Evolutionary conservation across 2,113 vertebrate species (phyloP).

Genomic region (Tragelaphus scriptus): DNA sequence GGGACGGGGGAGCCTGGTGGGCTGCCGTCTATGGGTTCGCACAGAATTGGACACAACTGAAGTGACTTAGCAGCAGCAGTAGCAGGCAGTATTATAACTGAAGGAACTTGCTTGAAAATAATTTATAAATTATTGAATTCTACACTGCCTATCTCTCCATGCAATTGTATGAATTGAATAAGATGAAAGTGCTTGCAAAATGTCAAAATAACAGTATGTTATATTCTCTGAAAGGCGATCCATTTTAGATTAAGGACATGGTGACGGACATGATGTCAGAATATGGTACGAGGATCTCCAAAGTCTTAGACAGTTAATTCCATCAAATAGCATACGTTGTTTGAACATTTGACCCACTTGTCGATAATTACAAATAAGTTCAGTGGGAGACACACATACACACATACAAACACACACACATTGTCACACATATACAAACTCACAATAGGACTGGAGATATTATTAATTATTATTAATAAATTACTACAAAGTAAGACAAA

Average conservation of each 20-base stretch:
- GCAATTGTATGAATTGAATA: neutral
- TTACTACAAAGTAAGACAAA: neutral
- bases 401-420: neutral
- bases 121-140: neutral
- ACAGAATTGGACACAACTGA: too few species aligned
- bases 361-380: neutral
- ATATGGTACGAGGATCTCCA: neutral
- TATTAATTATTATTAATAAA: neutral
- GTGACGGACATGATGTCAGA: neutral
- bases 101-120: neutral
- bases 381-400: too few species aligned
- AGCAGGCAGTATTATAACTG: neutral
- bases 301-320: neutral
- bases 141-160: neutral
- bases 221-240: neutral
- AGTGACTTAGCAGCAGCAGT: too few species aligned
- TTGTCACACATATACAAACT: neutral
- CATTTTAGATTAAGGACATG: neutral
- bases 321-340: neutral
- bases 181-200: neutral
- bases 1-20: too few species aligned
- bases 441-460: neutral
- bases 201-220: neutral
- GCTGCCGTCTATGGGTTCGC: too few species aligned
- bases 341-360: neutral